Evolutionary conservation across 2,113 vertebrate species (phyloP).

Genomic region (Oreochromis spilurus): DNA sequence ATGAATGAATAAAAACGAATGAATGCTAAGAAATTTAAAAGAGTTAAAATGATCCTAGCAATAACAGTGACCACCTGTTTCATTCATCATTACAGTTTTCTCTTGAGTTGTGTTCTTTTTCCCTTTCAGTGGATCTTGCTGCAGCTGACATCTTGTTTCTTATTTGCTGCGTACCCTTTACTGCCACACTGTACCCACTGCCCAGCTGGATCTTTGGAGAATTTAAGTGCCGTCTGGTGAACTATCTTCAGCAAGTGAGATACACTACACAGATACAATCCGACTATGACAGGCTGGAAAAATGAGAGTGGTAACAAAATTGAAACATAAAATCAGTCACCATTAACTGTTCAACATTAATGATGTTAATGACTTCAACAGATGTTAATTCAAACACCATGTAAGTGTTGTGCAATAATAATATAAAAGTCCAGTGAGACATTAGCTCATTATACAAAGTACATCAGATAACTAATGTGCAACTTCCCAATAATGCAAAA

Average conservation of each 20-base stretch:
- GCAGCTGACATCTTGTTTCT: background rate
- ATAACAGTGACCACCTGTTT: too few species aligned
- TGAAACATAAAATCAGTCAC: background rate
- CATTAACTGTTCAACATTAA: background rate
- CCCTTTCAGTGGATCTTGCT: constrained; percentile 63
- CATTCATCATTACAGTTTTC: too few species aligned
- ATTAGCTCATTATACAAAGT: background rate
- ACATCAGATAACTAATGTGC: background rate
- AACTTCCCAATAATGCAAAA: background rate
- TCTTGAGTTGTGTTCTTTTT: background rate
- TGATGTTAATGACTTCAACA: background rate
- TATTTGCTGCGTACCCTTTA: too few species aligned
- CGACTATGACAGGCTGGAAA: background rate
- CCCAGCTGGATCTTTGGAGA: constrained; percentile 75
- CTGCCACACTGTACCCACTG: too few species aligned
- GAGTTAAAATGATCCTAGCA: background rate
- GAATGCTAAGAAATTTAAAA: background rate
- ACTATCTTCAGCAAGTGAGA: constrained; percentile 70
- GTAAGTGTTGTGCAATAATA: background rate
- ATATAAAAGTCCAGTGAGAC: background rate
- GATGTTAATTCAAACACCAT: background rate
- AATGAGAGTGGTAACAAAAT: background rate
- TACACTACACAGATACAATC: background rate
- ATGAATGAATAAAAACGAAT: background rate
- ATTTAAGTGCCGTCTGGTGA: constrained; percentile 70